Evolutionary conservation across 2,797 vertebrate genomes (phyloP).

Genomic region (Hapalemur alaotrensis): DNA sequence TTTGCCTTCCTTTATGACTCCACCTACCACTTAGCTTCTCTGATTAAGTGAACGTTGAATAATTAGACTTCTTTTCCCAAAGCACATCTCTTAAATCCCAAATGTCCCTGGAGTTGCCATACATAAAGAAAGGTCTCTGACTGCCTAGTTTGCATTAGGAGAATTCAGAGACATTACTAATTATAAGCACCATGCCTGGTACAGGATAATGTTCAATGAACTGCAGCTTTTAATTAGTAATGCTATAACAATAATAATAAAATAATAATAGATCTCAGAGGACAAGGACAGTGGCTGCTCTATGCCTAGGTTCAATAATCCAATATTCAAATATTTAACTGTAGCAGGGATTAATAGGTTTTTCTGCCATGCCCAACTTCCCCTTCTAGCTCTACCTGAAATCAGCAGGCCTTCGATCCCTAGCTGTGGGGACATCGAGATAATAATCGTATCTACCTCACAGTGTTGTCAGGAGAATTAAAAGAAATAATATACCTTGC

Average conservation of each 20-base stretch:
- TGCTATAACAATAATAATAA: background rate
- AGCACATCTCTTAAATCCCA: background rate
- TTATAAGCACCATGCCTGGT: background rate
- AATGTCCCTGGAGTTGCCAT: background rate
- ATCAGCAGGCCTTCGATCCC: background rate
- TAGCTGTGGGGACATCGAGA: background rate
- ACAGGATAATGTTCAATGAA: background rate
- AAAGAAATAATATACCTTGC: background rate
- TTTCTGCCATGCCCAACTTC: background rate
- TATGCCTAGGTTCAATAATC: background rate
- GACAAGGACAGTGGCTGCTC: background rate
- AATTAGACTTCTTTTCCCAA: background rate
- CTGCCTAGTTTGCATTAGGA: background rate
- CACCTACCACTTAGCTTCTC: background rate
- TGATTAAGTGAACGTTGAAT: background rate
- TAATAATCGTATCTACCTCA: background rate
- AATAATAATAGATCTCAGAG: background rate
- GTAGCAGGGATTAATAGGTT: background rate
- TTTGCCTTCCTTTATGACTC: background rate
- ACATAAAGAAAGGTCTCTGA: background rate
- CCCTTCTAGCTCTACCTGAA: background rate
- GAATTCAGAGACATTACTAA: background rate
- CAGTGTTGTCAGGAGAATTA: background rate
- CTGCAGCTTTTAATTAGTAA: background rate
- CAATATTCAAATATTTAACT: background rate